These are phyloP conservation scores for Vanacampus margaritifer DNA, from an alignment of 2,113 vertebrate genomes.

Conservation along the genomic window DNA sequence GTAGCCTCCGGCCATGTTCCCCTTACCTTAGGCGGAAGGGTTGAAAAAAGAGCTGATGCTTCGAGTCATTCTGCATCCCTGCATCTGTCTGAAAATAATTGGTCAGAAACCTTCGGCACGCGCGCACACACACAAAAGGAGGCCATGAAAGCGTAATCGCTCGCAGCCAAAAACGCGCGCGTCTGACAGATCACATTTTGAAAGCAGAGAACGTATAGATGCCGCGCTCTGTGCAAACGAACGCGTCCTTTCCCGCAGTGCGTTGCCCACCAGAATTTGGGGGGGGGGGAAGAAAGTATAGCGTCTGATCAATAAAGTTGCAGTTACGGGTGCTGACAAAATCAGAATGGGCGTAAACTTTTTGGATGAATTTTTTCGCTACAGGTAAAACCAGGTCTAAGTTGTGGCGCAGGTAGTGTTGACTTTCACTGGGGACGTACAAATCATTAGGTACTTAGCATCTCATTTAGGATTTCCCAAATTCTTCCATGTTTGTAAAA, in stretches of 20 bases:
- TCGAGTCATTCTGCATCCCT: slow-evolving; percentile 99
- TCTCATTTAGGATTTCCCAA: no score
- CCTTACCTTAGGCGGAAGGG: slow-evolving; percentile 94
- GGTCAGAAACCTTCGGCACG: slow-evolving; percentile 91
- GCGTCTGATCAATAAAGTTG: no score
- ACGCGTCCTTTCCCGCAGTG: neutral
- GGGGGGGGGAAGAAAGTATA: no score
- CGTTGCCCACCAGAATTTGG: no score
- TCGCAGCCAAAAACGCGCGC: slow-evolving; percentile 68
- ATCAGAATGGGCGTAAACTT: no score
- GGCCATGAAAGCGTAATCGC: slow-evolving; percentile 75
- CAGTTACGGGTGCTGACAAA: no score
- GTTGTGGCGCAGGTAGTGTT: no score
- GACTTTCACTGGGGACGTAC: no score
- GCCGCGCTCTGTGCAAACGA: slow-evolving; percentile 27
- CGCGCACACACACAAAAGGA: slow-evolving; percentile 91
- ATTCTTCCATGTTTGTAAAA: no score
- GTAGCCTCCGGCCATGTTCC: slow-evolving; percentile 98
- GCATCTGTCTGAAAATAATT: slow-evolving; percentile 99
- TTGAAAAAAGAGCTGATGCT: slow-evolving; percentile 84
- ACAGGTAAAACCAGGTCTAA: no score
- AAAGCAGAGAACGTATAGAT: slow-evolving; percentile 50
- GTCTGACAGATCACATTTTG: slow-evolving; percentile 69
- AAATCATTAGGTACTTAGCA: no score
- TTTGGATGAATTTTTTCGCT: no score